Conservation (phyloP, 35 echinoderm and acorn worm species). For the Lytechinus variegatus region DNA sequence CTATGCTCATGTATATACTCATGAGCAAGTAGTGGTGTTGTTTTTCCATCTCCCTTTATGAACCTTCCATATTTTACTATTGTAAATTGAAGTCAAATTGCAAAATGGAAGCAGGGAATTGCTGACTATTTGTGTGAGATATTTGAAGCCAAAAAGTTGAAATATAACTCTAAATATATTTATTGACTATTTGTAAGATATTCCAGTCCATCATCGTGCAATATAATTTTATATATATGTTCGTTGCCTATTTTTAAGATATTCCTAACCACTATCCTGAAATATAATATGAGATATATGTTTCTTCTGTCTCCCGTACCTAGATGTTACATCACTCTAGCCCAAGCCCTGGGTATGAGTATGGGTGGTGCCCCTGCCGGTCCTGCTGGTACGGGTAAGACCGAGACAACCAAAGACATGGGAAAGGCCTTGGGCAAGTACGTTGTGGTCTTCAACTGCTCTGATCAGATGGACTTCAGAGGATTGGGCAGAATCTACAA, state of each 20-base stretch:
- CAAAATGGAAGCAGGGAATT: too few species aligned
- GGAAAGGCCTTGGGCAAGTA: conserved; percentile 98
- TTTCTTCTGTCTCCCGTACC: background rate
- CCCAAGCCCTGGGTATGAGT: conserved; percentile 95
- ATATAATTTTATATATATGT: too few species aligned
- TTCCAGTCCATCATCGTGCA: too few species aligned
- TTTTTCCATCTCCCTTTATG: background rate
- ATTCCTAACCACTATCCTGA: too few species aligned
- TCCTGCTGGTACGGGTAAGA: conserved; percentile 97
- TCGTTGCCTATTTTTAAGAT: too few species aligned
- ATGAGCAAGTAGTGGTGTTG: background rate
- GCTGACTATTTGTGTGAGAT: too few species aligned
- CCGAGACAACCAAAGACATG: conserved; percentile 98
- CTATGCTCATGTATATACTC: background rate
- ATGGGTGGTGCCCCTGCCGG: conserved; percentile 97
- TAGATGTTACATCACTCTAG: conserved; percentile 96
- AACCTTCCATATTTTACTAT: background rate
- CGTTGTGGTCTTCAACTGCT: conserved; percentile 98
- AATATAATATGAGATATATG: too few species aligned
- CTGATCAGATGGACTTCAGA: conserved; percentile 99
- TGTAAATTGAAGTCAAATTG: too few species aligned
- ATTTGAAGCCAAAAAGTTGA: too few species aligned
- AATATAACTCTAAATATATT: too few species aligned
- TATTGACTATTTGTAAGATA: too few species aligned
- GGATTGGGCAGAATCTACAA: conserved; percentile 96